Conservation (phyloP, 2,888 invertebrate species). For the Thecophora atra region DNA sequence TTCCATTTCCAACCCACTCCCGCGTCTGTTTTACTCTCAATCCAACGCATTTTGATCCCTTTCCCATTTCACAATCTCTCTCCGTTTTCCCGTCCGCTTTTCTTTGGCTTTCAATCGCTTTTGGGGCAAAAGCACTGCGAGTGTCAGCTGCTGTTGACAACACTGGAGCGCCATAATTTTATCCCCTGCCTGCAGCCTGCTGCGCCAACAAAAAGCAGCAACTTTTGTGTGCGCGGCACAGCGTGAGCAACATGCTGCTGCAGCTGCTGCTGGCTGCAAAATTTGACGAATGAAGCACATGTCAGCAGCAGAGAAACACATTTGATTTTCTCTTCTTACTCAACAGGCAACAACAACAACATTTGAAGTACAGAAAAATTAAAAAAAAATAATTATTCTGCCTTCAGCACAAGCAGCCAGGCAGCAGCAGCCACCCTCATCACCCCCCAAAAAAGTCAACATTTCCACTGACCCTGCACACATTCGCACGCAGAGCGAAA, state of each 20-base stretch:
- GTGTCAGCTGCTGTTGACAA: slow-evolving; percentile 39
- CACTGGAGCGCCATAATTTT: slow-evolving; percentile 43
- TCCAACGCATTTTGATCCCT: background rate
- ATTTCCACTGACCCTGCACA: slow-evolving; percentile 26
- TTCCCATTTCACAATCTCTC: slow-evolving; percentile 5
- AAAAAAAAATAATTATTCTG: slow-evolving; percentile 12
- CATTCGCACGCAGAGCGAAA: slow-evolving; percentile 4
- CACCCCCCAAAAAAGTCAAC: background rate
- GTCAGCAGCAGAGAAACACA: slow-evolving; percentile 35
- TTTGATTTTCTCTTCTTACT: slow-evolving; percentile 29
- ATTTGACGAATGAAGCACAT: slow-evolving; percentile 37
- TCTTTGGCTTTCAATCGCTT: background rate
- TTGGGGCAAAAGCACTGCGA: slow-evolving; percentile 25
- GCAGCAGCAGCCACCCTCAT: slow-evolving; percentile 9
- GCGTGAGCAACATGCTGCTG: slow-evolving; percentile 36
- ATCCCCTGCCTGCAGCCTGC: slow-evolving; percentile 30
- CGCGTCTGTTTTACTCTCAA: background rate
- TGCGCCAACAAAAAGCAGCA: slow-evolving; percentile 25
- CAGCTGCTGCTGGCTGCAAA: slow-evolving; percentile 30
- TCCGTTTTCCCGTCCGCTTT: background rate
- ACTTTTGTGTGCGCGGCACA: slow-evolving; percentile 31
- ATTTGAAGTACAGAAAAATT: slow-evolving; percentile 14
- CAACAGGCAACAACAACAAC: slow-evolving; percentile 31
- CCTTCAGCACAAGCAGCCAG: background rate
- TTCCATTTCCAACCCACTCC: slow-evolving; percentile 32